Evolutionary conservation across 2,888 invertebrate species (phyloP), one percentile per base, ranked within the genome.

Genomic region (Aporophyla nigra): DNA sequence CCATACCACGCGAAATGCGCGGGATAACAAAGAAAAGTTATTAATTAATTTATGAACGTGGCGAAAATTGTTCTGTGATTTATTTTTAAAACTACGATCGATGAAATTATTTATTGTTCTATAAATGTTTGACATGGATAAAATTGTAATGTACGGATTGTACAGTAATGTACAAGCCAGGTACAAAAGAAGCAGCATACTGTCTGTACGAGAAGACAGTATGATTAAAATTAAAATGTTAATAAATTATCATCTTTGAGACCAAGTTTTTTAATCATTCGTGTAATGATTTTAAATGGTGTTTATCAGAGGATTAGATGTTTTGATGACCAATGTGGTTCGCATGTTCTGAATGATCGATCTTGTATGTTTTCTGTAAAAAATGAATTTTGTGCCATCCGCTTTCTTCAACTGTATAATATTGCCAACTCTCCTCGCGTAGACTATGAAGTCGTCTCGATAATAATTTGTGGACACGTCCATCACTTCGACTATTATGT

Each of bases 401-500:
- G 94, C 94, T 96, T 94, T 86, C 90, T 94, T 92, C 88, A 89
- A 91, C 91, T 96, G 95, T 95, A 95, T 91, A 95, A 95, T 91
- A 95, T 94, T 94, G 93, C 93, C 92, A 84, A 83, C 51, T 90
- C 84, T 90, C 87, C 92, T 91, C 85, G 89, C 88, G 88, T 90
- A 92, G 89, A 88, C 85, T 86, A 85, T 80, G 82, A 87, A 88
- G 77, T 86, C 61, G 81, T 86, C 80, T 86, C 78, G 77, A 86
- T 86, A 91, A 89, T 90, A 86, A 88, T 93, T 88, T 94, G 89
- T 95, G 93, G 94, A 93, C 88, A 90, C 91, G 94, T 95, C 94
- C 94, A 91, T 93, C 91, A 92, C 90, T 91, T 90, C 87, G 81
- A 90, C 86, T 91, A 88, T 87, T 88, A 90, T 83, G 78, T 93